Evolutionary conservation across 92 coral and sea anemone species (phyloP).

Genomic region (Montipora capitata): DNA sequence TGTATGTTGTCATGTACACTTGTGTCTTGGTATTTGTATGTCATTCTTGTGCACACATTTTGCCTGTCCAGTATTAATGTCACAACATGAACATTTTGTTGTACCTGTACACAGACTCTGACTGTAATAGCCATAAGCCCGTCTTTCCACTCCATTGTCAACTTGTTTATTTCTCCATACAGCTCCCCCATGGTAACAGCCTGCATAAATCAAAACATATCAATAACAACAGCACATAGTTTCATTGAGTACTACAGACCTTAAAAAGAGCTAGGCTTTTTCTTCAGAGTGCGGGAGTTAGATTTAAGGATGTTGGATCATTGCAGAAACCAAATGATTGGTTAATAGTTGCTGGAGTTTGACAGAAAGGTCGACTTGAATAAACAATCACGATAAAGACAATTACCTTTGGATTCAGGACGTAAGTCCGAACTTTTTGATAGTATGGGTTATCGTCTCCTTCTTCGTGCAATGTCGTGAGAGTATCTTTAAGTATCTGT

Average conservation of each 20-base stretch:
- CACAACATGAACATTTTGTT: neutral
- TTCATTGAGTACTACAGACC: too few species aligned
- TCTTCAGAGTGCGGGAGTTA: too few species aligned
- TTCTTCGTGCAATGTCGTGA: slow-evolving; percentile 85
- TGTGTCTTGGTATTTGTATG: too few species aligned
- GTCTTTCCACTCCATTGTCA: slow-evolving; percentile 98
- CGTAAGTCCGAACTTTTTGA: slow-evolving; percentile 90
- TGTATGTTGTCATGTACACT: too few species aligned
- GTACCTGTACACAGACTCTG: slow-evolving; percentile 96
- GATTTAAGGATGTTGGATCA: too few species aligned
- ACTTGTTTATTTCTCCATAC: slow-evolving; percentile 96
- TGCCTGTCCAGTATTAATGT: too few species aligned
- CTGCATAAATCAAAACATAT: slow-evolving; percentile 23
- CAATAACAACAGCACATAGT: too few species aligned
- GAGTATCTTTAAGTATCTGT: slow-evolving; percentile 87
- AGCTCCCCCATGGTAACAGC: slow-evolving; percentile 98
- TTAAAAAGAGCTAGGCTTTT: too few species aligned
- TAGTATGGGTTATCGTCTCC: slow-evolving; percentile 92
- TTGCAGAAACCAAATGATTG: too few species aligned
- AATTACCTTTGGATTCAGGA: slow-evolving; percentile 93
- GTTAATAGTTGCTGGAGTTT: too few species aligned
- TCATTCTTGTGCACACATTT: too few species aligned
- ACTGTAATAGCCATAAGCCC: slow-evolving; percentile 98
- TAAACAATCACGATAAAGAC: neutral
- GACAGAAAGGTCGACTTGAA: neutral